These are phyloP conservation scores for Phymanthus crucifer DNA, from an alignment of 92 coral and sea anemone species.

Conservation along the genomic window DNA sequence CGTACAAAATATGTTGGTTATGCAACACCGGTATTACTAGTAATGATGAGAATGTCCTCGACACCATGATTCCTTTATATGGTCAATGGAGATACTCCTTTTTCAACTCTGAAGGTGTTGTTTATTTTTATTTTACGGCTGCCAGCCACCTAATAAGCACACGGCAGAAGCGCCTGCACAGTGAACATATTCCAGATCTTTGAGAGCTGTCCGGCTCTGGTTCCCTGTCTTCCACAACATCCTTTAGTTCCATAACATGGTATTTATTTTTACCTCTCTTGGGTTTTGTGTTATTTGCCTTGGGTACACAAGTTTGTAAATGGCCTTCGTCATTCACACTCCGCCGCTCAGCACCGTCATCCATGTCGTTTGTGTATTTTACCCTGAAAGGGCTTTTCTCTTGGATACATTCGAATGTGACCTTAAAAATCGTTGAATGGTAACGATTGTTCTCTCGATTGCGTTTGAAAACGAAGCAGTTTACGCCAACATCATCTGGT, in stretches of 20 bases:
- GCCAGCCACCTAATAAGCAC: too few relatives aligned
- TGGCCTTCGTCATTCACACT: not conserved
- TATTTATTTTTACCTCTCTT: not conserved
- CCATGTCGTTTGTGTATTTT: not conserved
- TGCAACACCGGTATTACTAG: too few relatives aligned
- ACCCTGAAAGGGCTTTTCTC: constrained; percentile 4
- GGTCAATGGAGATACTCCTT: too few relatives aligned
- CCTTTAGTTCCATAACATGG: not conserved
- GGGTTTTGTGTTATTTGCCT: not conserved
- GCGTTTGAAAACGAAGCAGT: not conserved
- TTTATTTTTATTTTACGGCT: too few relatives aligned
- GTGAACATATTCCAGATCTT: not conserved
- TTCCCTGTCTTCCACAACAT: not conserved
- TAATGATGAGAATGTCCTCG: too few relatives aligned
- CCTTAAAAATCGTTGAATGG: not conserved
- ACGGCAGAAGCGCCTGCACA: not conserved
- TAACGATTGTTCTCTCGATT: not conserved
- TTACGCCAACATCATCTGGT: not conserved
- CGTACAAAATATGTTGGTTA: too few relatives aligned
- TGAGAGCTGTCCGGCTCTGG: not conserved
- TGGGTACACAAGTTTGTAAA: not conserved
- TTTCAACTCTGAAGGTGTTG: too few relatives aligned
- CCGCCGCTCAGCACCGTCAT: not conserved
- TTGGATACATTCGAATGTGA: not conserved
- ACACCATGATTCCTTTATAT: too few relatives aligned